phyloP scores from a whole-genome alignment of 2,113 vertebrate species.

The Macrotis lagotis region DNA sequence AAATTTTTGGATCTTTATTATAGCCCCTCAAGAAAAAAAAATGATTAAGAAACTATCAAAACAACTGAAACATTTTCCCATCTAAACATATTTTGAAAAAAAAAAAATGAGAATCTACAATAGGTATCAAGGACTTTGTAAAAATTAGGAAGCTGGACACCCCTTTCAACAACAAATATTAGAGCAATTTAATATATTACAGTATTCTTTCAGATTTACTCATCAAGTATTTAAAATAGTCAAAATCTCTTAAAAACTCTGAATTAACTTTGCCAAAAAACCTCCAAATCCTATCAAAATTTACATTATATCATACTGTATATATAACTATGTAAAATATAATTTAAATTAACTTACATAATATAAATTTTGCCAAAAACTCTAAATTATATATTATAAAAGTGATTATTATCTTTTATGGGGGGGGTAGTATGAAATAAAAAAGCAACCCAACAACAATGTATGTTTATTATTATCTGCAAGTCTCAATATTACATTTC shows the following conservation, averaged over 20 bases:
- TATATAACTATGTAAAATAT: neutral
- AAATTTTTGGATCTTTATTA: neutral
- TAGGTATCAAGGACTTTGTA: neutral
- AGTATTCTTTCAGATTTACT: neutral
- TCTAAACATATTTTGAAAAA: neutral
- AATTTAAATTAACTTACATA: neutral
- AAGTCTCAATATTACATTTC: neutral
- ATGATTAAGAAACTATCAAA: neutral
- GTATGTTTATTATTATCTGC: neutral
- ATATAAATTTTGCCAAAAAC: neutral
- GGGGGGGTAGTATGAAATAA: neutral
- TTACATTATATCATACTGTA: neutral
- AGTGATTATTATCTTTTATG: neutral
- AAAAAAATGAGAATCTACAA: neutral
- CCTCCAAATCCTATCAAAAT: neutral
- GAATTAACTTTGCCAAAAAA: neutral
- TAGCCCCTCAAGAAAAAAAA: neutral
- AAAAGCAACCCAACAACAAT: neutral
- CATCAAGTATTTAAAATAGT: neutral
- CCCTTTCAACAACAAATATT: neutral
- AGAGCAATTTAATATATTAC: neutral
- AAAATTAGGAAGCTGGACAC: neutral
- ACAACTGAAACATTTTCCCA: neutral
- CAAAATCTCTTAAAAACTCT: neutral
- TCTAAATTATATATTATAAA: neutral